phyloP scores from a whole-genome alignment of 2,113 vertebrate species.

The Dolichallabes microphthalmus region DNA sequence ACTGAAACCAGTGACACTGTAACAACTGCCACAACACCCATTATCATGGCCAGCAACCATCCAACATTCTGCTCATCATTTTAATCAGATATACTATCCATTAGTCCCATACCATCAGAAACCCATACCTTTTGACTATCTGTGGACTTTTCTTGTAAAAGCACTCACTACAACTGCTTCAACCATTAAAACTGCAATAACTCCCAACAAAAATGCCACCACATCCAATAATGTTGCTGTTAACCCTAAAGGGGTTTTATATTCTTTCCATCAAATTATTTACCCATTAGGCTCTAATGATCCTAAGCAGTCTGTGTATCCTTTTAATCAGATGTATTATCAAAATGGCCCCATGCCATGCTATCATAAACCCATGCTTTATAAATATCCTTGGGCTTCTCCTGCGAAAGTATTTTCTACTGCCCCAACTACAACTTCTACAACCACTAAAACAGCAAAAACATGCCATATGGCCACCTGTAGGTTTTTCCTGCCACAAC shows the following conservation, averaged over 20 bases:
- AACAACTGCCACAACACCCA: background rate
- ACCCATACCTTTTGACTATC: background rate
- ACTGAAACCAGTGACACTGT: no score
- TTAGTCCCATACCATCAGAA: background rate
- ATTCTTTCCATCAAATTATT: background rate
- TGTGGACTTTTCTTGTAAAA: background rate
- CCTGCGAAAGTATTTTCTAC: background rate
- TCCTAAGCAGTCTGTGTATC: background rate
- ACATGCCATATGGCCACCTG: background rate
- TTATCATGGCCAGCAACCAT: background rate
- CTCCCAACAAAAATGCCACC: background rate
- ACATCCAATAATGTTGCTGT: background rate
- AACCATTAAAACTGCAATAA: background rate
- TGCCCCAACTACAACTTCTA: background rate
- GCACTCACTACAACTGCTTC: background rate
- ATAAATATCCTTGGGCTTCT: background rate
- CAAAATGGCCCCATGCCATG: background rate
- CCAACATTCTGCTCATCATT: background rate
- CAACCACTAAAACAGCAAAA: background rate
- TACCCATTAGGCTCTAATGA: background rate
- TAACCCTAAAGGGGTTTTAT: background rate
- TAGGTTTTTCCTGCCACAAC: background rate
- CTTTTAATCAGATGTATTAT: background rate
- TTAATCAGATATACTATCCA: background rate
- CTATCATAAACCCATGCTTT: background rate